These are phyloP conservation scores for Pachyseris speciosa DNA, from an alignment of 64 coral and sea anemone genomes.

Conservation along the genomic window DNA sequence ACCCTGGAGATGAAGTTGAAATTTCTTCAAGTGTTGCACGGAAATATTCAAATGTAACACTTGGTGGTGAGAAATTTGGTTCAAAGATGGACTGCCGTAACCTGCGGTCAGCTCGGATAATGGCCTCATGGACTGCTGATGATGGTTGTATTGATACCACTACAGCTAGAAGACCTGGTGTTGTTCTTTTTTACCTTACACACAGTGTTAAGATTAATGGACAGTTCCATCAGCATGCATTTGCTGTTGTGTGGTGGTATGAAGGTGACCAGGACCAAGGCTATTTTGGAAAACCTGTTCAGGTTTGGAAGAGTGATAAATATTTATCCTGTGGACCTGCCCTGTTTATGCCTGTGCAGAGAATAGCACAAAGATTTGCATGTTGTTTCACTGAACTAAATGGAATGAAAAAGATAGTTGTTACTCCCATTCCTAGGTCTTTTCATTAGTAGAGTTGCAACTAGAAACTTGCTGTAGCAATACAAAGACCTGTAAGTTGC, in stretches of 20 bases:
- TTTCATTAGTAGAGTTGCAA: background rate
- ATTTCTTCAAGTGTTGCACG: background rate
- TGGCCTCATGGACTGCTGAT: conserved; percentile 18
- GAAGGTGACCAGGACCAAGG: background rate
- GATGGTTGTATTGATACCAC: background rate
- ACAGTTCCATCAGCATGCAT: background rate
- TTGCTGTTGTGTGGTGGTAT: conserved; percentile 34
- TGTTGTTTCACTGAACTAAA: background rate
- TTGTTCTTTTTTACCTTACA: conserved; percentile 1
- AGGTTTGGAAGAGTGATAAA: background rate
- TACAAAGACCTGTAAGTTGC: too few relatives aligned
- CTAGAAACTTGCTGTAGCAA: too few relatives aligned
- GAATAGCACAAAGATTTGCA: background rate
- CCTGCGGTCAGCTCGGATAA: conserved; percentile 26
- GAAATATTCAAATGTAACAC: background rate
- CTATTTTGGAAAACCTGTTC: background rate
- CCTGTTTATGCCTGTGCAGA: background rate
- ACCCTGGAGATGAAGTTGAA: background rate
- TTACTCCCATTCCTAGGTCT: background rate
- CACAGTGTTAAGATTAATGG: conserved; percentile 21
- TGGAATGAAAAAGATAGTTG: background rate
- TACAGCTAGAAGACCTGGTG: conserved; percentile 13
- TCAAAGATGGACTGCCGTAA: conserved; percentile 16
- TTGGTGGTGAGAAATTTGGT: conserved; percentile 48
- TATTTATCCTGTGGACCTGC: background rate